Evolutionary conservation across 2,888 invertebrate genomes (phyloP), one percentile per base, ranked within the genome.

Genomic region (Melangyna quadrimaculata): DNA sequence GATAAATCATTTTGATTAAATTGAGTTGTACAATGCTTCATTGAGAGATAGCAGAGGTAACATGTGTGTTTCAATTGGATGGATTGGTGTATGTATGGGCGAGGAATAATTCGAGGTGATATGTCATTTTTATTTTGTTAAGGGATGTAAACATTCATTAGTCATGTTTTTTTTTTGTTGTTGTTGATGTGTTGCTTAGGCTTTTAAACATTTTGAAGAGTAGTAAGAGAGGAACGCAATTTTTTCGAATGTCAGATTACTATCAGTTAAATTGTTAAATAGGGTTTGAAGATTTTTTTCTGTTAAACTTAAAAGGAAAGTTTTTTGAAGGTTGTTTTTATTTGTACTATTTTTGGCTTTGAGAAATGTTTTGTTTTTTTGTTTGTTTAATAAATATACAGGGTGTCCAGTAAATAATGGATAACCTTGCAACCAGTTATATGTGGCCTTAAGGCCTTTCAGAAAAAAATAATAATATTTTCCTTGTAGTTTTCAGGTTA

Each of bases 1-100:
- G 57, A 86, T 81, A 77, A 81, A 86, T 80, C 77, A 73, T 69
- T 81, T 81, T 81, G 86, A 81, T 86, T 81, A 73, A 81, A 86
- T 86, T 80, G 73, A 86, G 75, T 74, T 78, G 73, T 72, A 63
- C 29, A 61, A 2, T 22, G 22, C 24, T 61, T 77, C 57, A 74
- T 73, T 73, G 55, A 59, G 59, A 35, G 6, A 8, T 8, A 17
- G 35, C 29, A 27, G 40, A 29, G 63, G 48, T 40, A 74, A 45
- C 80, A 86, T 77, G 55, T 77, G 55, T 80, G 80, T 72, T 59
- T 55, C 24, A 35, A 32, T 55, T 57, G 57, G 29, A 70, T 48
- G n/a, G n/a, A n/a, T n/a, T n/a, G n/a, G n/a, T n/a, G n/a, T n/a
- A n/a, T n/a, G n/a, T n/a, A 40, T 17, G 51, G 43, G 19, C 5